Conservation (phyloP, 1,140 invertebrate species). For the Calephelis virginiensis region DNA sequence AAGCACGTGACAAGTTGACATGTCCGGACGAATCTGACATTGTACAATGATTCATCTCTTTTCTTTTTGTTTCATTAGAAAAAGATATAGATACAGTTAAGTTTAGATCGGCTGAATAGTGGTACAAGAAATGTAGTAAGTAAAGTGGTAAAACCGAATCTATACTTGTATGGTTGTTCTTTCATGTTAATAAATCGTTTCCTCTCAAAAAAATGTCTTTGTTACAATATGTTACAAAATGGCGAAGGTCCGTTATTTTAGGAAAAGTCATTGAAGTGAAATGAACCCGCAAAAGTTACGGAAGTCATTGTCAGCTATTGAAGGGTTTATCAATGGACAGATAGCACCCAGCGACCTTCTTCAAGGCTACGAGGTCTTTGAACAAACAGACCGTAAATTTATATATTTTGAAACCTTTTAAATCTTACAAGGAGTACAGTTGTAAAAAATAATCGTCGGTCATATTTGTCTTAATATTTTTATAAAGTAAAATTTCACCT, state of each 20-base stretch:
- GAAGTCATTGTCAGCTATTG: slow-evolving; percentile 22
- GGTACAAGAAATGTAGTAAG: no score
- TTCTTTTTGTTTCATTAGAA: no score
- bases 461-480: no score
- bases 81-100: no score
- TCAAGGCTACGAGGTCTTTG: not conserved
- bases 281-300: slow-evolving; percentile 8
- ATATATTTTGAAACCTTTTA: no score
- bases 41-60: no score
- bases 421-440: no score
- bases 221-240: not conserved
- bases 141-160: no score
- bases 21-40: no score
- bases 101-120: no score
- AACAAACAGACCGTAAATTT: not conserved
- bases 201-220: not conserved
- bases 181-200: not conserved
- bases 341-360: not conserved
- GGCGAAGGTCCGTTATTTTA: slow-evolving; percentile 14
- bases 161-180: not conserved
- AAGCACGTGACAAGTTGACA: no score
- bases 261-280: slow-evolving; percentile 4
- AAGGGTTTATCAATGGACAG: slow-evolving; percentile 22
- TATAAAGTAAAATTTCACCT: no score
- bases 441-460: not conserved